Conservation (phyloP, 2,113 vertebrate genomes). For the Neolamprologus brichardi region DNA sequence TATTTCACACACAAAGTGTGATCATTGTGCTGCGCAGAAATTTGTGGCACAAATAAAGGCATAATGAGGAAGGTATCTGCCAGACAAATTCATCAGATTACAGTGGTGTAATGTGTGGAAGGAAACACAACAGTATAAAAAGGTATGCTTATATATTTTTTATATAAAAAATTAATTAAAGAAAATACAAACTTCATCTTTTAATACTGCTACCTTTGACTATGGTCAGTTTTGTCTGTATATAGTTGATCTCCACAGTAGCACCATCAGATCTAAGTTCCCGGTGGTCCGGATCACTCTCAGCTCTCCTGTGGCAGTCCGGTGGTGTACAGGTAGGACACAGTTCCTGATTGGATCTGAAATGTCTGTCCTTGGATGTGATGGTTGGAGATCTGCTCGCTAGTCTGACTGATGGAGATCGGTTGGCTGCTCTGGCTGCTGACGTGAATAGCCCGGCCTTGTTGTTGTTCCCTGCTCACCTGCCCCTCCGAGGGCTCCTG, state of each 20-base stretch:
- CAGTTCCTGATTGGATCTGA: constrained; percentile 74
- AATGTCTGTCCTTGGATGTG: constrained; percentile 75
- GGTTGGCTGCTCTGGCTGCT: constrained; percentile 64
- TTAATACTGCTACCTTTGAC: not conserved
- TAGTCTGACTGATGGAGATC: constrained; percentile 71
- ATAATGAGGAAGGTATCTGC: not conserved
- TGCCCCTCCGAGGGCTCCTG: not conserved
- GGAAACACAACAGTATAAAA: not conserved
- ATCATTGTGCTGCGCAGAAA: not conserved
- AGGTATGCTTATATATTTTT: not conserved
- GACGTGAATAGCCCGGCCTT: constrained; percentile 55
- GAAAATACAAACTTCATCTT: not conserved
- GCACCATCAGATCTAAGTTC: not conserved
- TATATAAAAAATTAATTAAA: not conserved
- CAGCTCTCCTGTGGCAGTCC: constrained; percentile 53
- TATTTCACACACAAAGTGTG: not conserved
- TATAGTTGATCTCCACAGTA: not conserved
- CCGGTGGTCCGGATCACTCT: not conserved
- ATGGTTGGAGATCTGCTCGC: constrained; percentile 64
- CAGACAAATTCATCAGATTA: not conserved
- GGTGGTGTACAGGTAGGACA: constrained; percentile 71
- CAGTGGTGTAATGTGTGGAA: not conserved
- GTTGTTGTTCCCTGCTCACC: constrained; percentile 37
- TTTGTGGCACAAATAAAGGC: not conserved
- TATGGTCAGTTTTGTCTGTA: not conserved